Base-by-base conservation (phyloP, 2,797 vertebrate genomes). In the Podargus strigoides region DNA sequence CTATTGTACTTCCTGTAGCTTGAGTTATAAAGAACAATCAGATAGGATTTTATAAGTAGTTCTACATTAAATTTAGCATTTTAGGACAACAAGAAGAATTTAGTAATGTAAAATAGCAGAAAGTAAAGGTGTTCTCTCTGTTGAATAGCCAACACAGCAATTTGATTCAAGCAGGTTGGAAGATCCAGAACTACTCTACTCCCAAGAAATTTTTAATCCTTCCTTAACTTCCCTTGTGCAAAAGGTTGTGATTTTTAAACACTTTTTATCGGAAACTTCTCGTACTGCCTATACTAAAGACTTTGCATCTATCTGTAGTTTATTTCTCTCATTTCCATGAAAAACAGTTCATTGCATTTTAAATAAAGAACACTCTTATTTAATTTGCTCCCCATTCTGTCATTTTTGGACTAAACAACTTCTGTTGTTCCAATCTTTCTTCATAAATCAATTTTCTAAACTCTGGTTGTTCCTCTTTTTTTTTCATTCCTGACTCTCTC, bases 281-380 rank as follows among this genome's bases (percentile, higher is more conserved):
- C 60, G 7, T 50, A 70, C 32, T 30, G 9, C 0, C 0, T 23
- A 9, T n/a, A 26, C 4, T 64, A 34, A 79, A 44, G 21, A 27
- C 7, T 53, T 89, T 52, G 5, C 6, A 44, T 22, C 13, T 52
- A 4, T 30, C 3, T 42, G 6, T 34, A 41, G 11, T 26, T 77
- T 47, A 34, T 44, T 78, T 72, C 24, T 11, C 7, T 15, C 2
- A 39, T 74, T 74, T 66, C 10, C 21, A 52, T 47, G 22, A 36
- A 82, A 53, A 85, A 47, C 3, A n/a, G 14, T 46, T 85, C 37
- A 79, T 34, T 72, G 5, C 4, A 19, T 59, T 84, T 94, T 66
- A 55, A 76, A 60, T 56, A 76, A 47, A 39, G 11, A 56, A 36
- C 6, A 30, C 0, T 46, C 10, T 3, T n/a, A 27, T 60, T 77